These are phyloP conservation scores for Hydrozoanthus gracilis DNA, from an alignment of 92 coral and sea anemone species.

Conservation along the genomic window DNA sequence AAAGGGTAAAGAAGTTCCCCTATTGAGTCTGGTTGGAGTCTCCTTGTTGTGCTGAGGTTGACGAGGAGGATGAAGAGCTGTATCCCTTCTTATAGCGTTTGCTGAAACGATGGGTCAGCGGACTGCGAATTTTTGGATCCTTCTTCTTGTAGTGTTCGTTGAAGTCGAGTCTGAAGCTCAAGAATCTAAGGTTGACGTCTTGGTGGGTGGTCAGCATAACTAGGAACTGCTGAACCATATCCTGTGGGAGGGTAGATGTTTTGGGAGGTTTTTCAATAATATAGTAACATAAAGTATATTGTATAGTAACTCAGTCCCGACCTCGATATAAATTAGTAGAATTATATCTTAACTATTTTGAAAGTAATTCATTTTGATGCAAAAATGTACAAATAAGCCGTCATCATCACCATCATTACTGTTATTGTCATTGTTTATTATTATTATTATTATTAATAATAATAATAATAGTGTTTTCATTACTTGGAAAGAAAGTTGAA, in stretches of 20 bases:
- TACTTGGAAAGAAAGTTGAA: too few relatives aligned
- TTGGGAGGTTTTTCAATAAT: neutral
- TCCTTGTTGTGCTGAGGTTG: conserved; percentile 7
- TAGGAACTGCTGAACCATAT: conserved; percentile 97
- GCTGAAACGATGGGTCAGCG: conserved; percentile 93
- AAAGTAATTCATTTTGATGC: too few relatives aligned
- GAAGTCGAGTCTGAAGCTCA: conserved; percentile 97
- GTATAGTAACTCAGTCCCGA: too few relatives aligned
- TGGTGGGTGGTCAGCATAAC: conserved; percentile 98
- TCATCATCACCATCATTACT: too few relatives aligned
- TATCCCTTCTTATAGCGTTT: conserved; percentile 75
- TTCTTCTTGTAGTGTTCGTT: conserved; percentile 99
- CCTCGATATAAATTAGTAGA: too few relatives aligned
- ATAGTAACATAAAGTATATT: too few relatives aligned
- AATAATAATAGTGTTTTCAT: too few relatives aligned
- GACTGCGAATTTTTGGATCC: conserved; percentile 92
- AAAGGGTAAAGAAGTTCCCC: neutral
- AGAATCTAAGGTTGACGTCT: conserved; percentile 93
- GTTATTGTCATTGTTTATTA: too few relatives aligned
- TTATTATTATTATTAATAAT: too few relatives aligned
- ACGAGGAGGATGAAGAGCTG: neutral
- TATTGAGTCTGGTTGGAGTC: conserved; percentile 27
- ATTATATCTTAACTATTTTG: too few relatives aligned
- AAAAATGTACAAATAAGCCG: too few relatives aligned
- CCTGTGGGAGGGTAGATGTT: conserved; percentile 55